Conservation (phyloP, 2,888 invertebrate species). For the Eristalis tenax region DNA sequence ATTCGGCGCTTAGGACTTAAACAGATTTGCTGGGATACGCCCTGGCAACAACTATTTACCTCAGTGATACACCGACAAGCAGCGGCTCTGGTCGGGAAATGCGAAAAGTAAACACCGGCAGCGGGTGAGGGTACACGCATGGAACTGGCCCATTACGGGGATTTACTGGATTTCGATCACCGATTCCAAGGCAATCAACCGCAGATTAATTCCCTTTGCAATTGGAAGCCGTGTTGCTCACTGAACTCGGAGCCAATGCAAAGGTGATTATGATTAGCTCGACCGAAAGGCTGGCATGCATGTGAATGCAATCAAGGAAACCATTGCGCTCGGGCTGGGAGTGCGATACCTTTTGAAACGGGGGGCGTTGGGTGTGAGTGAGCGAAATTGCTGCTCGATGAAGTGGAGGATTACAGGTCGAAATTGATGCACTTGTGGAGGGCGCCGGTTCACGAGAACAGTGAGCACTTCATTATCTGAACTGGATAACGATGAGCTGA, state of each 20-base stretch:
- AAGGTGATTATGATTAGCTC: conserved; percentile 42
- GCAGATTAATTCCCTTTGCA: conserved; percentile 57
- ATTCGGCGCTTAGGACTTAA: conserved; percentile 32
- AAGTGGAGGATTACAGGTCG: background rate
- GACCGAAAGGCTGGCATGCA: background rate
- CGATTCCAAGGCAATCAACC: conserved; percentile 55
- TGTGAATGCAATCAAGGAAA: conserved; percentile 5
- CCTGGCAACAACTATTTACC: conserved; percentile 21
- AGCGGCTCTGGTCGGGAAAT: conserved; percentile 7
- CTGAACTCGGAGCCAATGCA: conserved; percentile 4
- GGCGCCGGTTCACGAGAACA: background rate
- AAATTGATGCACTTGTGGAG: background rate
- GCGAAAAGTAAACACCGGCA: conserved; percentile 36
- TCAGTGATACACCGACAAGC: conserved; percentile 23
- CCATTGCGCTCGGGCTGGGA: background rate
- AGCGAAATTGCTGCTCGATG: background rate
- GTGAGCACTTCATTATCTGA: background rate
- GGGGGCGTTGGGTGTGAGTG: too few species aligned
- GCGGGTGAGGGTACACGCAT: background rate
- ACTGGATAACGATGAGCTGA: background rate
- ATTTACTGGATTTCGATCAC: conserved; percentile 34
- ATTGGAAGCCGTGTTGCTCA: conserved; percentile 22
- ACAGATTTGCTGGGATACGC: conserved; percentile 38
- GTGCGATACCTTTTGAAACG: background rate
- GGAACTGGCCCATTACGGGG: conserved; percentile 4